phyloP scores from a whole-genome alignment of 2,888 invertebrate species.

The Drosophila colorata region DNA sequence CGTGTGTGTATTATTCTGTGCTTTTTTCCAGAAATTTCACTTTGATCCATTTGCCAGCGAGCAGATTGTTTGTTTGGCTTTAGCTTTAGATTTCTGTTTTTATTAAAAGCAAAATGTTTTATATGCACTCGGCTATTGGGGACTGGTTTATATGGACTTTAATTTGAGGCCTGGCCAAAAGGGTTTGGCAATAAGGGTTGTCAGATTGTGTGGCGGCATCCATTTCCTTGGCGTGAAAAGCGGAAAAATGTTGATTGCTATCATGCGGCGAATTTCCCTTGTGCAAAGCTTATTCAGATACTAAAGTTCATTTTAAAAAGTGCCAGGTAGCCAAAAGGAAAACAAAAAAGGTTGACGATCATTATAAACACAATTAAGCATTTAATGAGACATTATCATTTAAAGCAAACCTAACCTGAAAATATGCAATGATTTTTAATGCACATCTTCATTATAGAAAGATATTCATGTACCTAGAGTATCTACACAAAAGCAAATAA shows the following conservation, averaged over 20 bases:
- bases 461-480: neutral
- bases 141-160: conserved; percentile 48
- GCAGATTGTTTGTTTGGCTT: conserved; percentile 63
- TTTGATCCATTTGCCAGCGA: conserved; percentile 71
- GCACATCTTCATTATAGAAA: neutral
- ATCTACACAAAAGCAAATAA: neutral
- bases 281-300: conserved; percentile 36
- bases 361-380: conserved; percentile 49
- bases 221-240: conserved; percentile 45
- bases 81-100: conserved; percentile 51
- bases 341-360: neutral
- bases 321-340: conserved; percentile 28
- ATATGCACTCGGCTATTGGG: conserved; percentile 51
- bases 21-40: conserved; percentile 61
- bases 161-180: conserved; percentile 36
- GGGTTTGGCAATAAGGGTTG: conserved; percentile 26
- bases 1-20: conserved; percentile 26
- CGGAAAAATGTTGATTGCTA: conserved; percentile 35
- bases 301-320: conserved; percentile 15
- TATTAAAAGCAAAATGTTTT: conserved; percentile 78
- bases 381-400: conserved; percentile 33
- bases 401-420: conserved; percentile 17
- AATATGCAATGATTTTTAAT: conserved; percentile 1
- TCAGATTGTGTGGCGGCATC: conserved; percentile 11
- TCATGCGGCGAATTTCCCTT: conserved; percentile 36